Conservation (phyloP, 2,113 vertebrate species). For the Spilogale gracilis region DNA sequence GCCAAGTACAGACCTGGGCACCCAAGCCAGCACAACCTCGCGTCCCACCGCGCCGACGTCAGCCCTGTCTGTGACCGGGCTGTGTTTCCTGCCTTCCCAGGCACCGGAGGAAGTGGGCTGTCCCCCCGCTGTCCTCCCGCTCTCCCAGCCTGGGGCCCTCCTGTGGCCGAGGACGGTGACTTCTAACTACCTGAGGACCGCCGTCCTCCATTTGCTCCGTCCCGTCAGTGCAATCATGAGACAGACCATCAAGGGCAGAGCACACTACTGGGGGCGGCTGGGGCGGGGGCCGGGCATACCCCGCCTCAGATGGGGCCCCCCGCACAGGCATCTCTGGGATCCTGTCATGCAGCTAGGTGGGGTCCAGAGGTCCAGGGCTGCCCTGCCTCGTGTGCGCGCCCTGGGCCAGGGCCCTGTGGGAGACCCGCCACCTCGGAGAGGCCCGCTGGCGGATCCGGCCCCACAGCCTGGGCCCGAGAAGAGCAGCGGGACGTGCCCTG, state of each 20-base stretch:
- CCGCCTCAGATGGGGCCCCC: fast-evolving
- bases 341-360: fast-evolving
- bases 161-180: fast-evolving
- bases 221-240: fast-evolving
- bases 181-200: background rate
- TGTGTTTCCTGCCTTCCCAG: background rate
- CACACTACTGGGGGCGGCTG: fast-evolving
- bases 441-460: fast-evolving
- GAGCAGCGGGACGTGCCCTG: fast-evolving
- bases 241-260: background rate
- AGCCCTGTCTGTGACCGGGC: background rate
- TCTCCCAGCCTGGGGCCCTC: too few species aligned
- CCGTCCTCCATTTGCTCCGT: background rate
- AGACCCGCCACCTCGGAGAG: too few species aligned
- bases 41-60: background rate
- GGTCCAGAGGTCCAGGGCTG: background rate
- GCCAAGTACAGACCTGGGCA: background rate
- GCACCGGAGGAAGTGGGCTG: background rate
- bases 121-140: background rate
- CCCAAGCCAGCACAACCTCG: too few species aligned
- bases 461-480: background rate
- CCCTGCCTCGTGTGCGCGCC: too few species aligned
- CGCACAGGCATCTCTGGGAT: fast-evolving
- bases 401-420: fast-evolving
- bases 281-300: background rate